Percentiles rank a stretch among this genome's conserved stretches.
Evolutionary conservation across 2,888 invertebrate species (phyloP).

Genomic region (Yponomeuta cagnagella): DNA sequence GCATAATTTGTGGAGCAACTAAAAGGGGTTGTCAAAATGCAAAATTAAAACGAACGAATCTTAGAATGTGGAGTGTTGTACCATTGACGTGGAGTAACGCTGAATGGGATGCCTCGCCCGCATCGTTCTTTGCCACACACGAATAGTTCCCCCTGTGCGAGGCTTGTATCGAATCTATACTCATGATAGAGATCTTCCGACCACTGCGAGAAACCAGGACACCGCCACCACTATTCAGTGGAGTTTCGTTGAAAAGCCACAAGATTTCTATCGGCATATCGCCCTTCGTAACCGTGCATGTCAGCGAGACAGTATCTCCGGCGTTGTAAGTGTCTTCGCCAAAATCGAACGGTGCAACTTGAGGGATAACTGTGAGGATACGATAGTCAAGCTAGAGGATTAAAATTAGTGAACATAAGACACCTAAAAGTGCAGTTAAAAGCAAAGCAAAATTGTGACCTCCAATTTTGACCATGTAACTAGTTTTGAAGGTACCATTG

Average conservation of each 20-base stretch:
- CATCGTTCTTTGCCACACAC: conserved; percentile 71
- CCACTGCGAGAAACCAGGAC: conserved; percentile 61
- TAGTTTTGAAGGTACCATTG: conserved; percentile 71
- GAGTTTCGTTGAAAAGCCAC: conserved; percentile 72
- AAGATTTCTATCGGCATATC: conserved; percentile 81
- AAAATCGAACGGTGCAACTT: conserved; percentile 78
- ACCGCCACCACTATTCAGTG: conserved; percentile 53
- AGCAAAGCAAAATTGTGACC: conserved; percentile 17
- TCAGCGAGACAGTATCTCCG: conserved; percentile 78
- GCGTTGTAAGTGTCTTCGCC: conserved; percentile 78
- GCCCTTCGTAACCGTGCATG: conserved; percentile 80
- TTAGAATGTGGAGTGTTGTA: conserved; percentile 29
- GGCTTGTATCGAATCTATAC: conserved; percentile 69
- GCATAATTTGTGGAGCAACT: conserved; percentile 83
- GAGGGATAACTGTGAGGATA: conserved; percentile 68
- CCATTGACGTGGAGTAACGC: conserved; percentile 66
- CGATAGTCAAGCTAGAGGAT: neutral
- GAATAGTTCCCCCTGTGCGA: conserved; percentile 70
- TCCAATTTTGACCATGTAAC: neutral
- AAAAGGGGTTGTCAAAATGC: conserved; percentile 28
- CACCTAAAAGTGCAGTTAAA: conserved; percentile 18
- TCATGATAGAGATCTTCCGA: conserved; percentile 66
- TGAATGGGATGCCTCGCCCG: conserved; percentile 59
- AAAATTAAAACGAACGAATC: conserved; percentile 15
- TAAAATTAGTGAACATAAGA: conserved; percentile 1